A percentile compares a stretch with the other conserved stretches of the same genome.
phyloP scores from a whole-genome alignment of 2,113 vertebrate species.

The Pristiophorus japonicus region DNA sequence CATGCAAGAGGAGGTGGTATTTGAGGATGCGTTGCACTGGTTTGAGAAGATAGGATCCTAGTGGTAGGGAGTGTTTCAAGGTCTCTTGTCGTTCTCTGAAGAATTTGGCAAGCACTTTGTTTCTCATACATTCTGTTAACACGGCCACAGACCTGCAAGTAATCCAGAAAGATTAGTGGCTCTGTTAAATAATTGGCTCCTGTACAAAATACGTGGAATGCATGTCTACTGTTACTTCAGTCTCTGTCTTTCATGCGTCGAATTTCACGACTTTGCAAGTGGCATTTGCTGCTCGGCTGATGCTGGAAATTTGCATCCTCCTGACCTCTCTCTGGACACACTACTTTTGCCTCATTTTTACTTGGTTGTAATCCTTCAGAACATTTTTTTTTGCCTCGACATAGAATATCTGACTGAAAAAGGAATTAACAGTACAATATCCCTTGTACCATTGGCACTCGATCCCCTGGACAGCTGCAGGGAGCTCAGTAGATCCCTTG shows the following conservation, averaged over 20 bases:
- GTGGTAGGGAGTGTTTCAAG: conserved; percentile 81
- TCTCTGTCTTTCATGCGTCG: not conserved
- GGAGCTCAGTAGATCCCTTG: not conserved
- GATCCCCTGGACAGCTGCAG: not conserved
- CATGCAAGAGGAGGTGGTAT: conserved; percentile 92
- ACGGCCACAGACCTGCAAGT: conserved; percentile 81
- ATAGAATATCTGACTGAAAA: not conserved
- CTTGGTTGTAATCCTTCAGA: not conserved
- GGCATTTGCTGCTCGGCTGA: not conserved
- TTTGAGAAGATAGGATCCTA: conserved; percentile 96
- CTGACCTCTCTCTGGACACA: too few species aligned
- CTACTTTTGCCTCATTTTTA: not conserved
- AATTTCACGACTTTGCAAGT: not conserved
- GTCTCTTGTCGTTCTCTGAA: conserved; percentile 88
- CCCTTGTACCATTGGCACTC: not conserved
- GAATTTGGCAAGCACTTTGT: conserved; percentile 86
- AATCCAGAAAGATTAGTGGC: not conserved
- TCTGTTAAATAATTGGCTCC: not conserved
- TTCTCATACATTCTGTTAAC: conserved; percentile 95
- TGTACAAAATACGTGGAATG: not conserved
- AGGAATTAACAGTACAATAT: not conserved
- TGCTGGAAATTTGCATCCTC: not conserved
- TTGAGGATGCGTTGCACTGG: conserved; percentile 98
- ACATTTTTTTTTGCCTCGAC: not conserved
- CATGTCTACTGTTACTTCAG: not conserved